Base-by-base conservation (phyloP, 2,888 invertebrate species). In the Cecidostiba fungosa region DNA sequence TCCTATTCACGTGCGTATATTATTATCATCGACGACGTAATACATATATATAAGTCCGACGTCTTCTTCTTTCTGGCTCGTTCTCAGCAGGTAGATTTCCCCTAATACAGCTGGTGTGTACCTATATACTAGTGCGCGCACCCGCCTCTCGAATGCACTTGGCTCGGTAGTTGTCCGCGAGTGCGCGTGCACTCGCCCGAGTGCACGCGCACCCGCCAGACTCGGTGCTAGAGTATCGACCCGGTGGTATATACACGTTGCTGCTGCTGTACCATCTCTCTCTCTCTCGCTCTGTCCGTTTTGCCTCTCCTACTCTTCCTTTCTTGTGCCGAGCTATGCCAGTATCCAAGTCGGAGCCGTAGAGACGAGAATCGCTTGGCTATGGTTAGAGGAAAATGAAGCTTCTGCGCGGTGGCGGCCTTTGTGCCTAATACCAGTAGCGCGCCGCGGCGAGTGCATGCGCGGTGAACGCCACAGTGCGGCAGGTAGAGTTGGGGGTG, bases 251-350 rank as follows among this genome's bases (percentile, higher is more conserved):
- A 62, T 29, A 66, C 50, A 47, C 50, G 72, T n/a, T 89, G 86
- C 86, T 88, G 85, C 87, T 76, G 87, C 85, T 69, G 47, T 8
- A 16, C n/a, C 50, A 50, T 5, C 47, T 47, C 70, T 6, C 14
- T 50, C 70, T 14, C 72, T 59, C 54, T 16, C 80, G 10, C 32
- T 76, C 73, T 47, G 43, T 12, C 81, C 72, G 76, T 23, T n/a
- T n/a, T 66, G 26, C 66, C 29, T 66, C 29, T 66, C 23, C 66
- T 66, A 29, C 66, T 66, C 66, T 66, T 66, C 14, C 66, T 66
- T 66, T 66, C 66, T 26, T 16, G n/a, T n/a, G 66, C 66, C 66
- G 29, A 66, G 23, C 62, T 19, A n/a, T n/a, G 72, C 72, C 23
- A 19, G 62, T 78, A 29, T 43, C 77, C 32, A 14, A 6, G 32